Conservation (phyloP, 92 coral and sea anemone genomes). For the Porites lobata region DNA sequence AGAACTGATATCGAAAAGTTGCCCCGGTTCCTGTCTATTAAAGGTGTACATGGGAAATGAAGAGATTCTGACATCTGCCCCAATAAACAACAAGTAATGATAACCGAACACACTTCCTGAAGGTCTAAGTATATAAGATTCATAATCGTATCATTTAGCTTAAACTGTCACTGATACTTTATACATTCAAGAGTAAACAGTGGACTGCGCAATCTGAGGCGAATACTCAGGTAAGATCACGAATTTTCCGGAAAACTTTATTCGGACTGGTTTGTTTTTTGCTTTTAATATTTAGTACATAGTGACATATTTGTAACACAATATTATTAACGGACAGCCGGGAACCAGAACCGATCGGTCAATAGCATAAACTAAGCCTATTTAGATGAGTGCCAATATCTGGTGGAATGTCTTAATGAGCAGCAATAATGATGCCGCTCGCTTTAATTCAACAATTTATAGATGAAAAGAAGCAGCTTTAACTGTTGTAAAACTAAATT, state of each 20-base stretch:
- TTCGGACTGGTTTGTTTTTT: too few relatives aligned
- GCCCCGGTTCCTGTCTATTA: neutral
- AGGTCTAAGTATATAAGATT: neutral
- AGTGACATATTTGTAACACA: too few relatives aligned
- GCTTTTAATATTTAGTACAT: too few relatives aligned
- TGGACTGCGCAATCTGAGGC: neutral
- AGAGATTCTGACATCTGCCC: neutral
- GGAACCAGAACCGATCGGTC: neutral
- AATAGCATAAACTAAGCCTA: too few relatives aligned
- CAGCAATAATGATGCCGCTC: neutral
- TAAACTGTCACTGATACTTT: neutral
- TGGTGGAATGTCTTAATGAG: neutral
- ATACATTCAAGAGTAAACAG: neutral
- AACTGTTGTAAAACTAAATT: neutral
- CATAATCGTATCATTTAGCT: neutral
- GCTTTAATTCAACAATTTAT: neutral
- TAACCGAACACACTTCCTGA: neutral
- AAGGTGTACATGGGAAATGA: slow-evolving; percentile 14
- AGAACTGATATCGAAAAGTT: too few relatives aligned
- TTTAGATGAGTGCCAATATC: too few relatives aligned
- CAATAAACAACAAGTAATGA: neutral
- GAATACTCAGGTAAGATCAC: neutral
- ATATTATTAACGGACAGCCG: neutral
- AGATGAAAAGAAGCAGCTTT: neutral
- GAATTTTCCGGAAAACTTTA: too few relatives aligned